Conservation (phyloP, 2,888 invertebrate species). For the Andrena praecox region DNA sequence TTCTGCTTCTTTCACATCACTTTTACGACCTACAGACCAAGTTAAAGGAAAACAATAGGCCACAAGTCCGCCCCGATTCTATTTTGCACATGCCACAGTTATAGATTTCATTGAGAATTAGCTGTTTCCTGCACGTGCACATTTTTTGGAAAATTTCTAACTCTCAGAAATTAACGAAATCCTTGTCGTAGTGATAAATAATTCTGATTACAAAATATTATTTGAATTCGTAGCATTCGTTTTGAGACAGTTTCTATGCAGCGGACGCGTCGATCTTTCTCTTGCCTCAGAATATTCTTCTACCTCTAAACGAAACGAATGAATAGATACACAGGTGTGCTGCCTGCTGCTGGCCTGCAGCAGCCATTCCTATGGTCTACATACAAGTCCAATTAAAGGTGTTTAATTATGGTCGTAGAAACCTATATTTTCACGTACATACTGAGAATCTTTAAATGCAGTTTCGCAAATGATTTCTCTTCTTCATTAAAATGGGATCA, state of each 20-base stretch:
- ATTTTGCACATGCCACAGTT: not conserved
- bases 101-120: not conserved
- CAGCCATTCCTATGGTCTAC: constrained; percentile 57
- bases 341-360: constrained; percentile 54
- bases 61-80: not conserved
- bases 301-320: constrained; percentile 24
- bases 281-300: constrained; percentile 12
- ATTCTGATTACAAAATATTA: not conserved
- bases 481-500: no score
- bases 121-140: no score
- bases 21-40: not conserved
- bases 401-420: constrained; percentile 62
- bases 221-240: not conserved
- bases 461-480: no score
- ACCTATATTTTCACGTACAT: not conserved
- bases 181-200: not conserved
- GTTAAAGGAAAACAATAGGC: not conserved
- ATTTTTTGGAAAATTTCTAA: no score
- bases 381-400: constrained; percentile 66
- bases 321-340: constrained; percentile 58
- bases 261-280: not conserved
- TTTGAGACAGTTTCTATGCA: constrained; percentile 10
- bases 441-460: not conserved
- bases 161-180: no score
- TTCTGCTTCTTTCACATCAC: constrained; percentile 1